Percentiles rank a stretch among this genome's conserved stretches.
Evolutionary conservation across 1,140 invertebrate species (phyloP).

Genomic region (Asbolus verrucosus): DNA sequence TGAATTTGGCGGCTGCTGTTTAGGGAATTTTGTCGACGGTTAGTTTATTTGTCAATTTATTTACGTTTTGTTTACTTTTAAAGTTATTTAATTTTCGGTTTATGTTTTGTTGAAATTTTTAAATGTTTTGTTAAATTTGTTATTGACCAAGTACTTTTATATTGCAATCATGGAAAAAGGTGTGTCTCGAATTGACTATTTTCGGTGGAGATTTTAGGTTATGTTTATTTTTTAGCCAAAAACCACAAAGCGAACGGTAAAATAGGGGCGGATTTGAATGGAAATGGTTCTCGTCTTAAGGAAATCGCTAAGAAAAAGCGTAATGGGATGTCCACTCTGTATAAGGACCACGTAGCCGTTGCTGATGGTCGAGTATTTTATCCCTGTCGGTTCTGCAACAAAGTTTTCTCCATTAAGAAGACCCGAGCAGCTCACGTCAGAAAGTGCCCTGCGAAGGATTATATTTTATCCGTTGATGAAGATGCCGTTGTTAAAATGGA

Average conservation of each 20-base stretch:
- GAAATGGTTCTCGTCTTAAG: not conserved
- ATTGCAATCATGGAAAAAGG: slow-evolving; percentile 3
- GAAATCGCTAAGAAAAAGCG: not conserved
- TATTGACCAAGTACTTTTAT: not conserved
- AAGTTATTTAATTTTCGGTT: not conserved
- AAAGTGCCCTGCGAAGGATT: slow-evolving; percentile 32
- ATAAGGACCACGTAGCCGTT: not conserved
- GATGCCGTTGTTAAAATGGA: not conserved
- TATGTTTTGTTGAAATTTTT: not conserved
- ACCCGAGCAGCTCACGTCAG: slow-evolving; percentile 26
- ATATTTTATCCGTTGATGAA: slow-evolving; percentile 9
- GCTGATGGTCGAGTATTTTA: slow-evolving; percentile 27
- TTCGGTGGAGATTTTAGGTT: not conserved
- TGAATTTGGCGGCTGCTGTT: not conserved
- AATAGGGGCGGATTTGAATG: not conserved
- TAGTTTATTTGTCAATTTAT: slow-evolving; percentile 13
- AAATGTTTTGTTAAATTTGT: not conserved
- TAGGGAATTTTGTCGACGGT: not conserved
- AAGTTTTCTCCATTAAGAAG: slow-evolving; percentile 43
- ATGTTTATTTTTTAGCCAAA: not conserved
- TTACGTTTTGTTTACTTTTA: slow-evolving; percentile 28
- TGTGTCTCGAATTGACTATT: not conserved
- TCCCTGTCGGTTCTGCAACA: slow-evolving; percentile 43
- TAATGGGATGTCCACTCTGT: not conserved
- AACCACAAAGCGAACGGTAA: not conserved